Percentiles rank a stretch among this genome's conserved stretches.
phyloP scores from a whole-genome alignment of 2,888 invertebrate species.

The Drosophila monieri region DNA sequence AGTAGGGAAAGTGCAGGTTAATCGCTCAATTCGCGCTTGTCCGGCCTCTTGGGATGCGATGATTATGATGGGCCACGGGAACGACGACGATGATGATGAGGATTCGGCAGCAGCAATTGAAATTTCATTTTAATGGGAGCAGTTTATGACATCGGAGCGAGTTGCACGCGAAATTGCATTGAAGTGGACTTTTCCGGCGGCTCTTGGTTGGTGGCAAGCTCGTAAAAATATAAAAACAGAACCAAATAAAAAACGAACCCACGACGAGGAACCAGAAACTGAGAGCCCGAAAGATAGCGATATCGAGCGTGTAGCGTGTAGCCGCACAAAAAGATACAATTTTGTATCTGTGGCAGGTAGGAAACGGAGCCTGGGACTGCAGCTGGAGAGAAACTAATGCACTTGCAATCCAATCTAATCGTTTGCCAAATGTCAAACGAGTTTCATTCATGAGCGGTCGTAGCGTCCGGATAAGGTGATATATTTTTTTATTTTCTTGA shows the following conservation, averaged over 20 bases:
- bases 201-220: slow-evolving; percentile 62
- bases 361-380: background rate
- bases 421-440: slow-evolving; percentile 67
- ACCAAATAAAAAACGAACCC: slow-evolving; percentile 32
- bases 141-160: slow-evolving; percentile 19
- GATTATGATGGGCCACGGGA: too few relatives aligned
- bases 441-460: slow-evolving; percentile 60
- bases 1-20: slow-evolving; percentile 62
- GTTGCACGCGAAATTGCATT: slow-evolving; percentile 33
- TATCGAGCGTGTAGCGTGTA: slow-evolving; percentile 61
- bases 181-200: slow-evolving; percentile 9
- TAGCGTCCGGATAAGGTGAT: slow-evolving; percentile 5
- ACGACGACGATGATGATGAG: slow-evolving; percentile 6
- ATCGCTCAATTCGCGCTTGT: slow-evolving; percentile 62
- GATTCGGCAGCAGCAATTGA: slow-evolving; percentile 52
- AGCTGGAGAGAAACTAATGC: slow-evolving; percentile 63
- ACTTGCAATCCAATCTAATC: slow-evolving; percentile 71
- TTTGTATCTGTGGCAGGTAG: slow-evolving; percentile 56
- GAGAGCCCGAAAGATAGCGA: slow-evolving; percentile 23
- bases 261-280: slow-evolving; percentile 16
- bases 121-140: slow-evolving; percentile 69
- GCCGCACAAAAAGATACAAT: slow-evolving; percentile 57
- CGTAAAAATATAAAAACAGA: slow-evolving; percentile 57
- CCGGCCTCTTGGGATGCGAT: slow-evolving; percentile 8
- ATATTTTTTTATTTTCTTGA: slow-evolving; percentile 5